phyloP scores from a whole-genome alignment of 2,888 invertebrate genomes.

The Marronus borbonicus region DNA sequence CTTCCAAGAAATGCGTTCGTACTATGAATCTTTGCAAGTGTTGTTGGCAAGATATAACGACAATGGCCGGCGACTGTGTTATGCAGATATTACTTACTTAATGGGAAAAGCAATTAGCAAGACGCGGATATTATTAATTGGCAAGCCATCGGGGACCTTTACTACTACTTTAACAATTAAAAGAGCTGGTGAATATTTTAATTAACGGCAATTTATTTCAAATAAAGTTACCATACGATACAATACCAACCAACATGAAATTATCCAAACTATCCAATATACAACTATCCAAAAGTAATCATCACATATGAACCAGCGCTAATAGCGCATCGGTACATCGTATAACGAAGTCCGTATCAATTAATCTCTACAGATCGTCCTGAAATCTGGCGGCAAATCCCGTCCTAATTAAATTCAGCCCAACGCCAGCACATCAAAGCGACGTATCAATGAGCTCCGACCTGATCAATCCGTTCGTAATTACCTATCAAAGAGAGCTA shows the following conservation, averaged over 20 bases:
- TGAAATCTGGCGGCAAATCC: slow-evolving; percentile 40
- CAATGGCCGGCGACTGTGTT: slow-evolving; percentile 34
- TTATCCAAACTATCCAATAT: too few relatives aligned
- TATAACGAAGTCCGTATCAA: slow-evolving; percentile 36
- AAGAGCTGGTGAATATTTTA: too few relatives aligned
- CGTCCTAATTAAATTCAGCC: slow-evolving; percentile 45
- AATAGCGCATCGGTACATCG: neutral
- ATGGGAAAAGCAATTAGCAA: slow-evolving; percentile 21
- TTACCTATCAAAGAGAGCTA: slow-evolving; percentile 47
- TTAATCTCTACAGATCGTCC: slow-evolving; percentile 31
- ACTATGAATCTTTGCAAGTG: slow-evolving; percentile 4
- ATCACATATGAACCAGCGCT: neutral
- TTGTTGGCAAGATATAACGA: slow-evolving; percentile 36
- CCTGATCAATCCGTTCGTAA: slow-evolving; percentile 43
- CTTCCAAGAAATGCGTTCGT: slow-evolving; percentile 35
- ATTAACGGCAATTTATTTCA: too few relatives aligned
- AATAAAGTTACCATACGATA: too few relatives aligned
- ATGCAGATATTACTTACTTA: slow-evolving; percentile 15
- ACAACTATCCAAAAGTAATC: neutral
- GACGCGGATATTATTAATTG: slow-evolving; percentile 26
- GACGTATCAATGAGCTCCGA: slow-evolving; percentile 34
- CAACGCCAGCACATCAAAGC: slow-evolving; percentile 37
- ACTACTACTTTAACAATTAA: neutral
- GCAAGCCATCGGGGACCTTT: neutral
- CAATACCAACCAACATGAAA: too few relatives aligned